Percentiles rank a stretch among this genome's conserved stretches.
phyloP scores from a whole-genome alignment of 2,888 invertebrate species.

The Callosobruchus maculatus region DNA sequence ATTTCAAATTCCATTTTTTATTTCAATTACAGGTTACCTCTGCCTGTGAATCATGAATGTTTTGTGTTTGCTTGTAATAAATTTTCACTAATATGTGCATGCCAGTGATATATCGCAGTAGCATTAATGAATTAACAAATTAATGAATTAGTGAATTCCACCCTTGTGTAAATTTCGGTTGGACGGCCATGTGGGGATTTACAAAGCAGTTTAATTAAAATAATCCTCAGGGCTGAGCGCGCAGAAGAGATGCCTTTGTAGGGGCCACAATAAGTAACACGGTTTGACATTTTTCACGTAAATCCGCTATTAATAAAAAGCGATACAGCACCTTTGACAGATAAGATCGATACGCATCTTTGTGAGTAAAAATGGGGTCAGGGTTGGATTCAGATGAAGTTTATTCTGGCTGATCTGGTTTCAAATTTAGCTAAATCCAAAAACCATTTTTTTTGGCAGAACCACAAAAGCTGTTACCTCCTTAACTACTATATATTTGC shows the following conservation, averaged over 20 bases:
- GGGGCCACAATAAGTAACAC: conserved; percentile 1
- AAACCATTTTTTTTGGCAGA: no score
- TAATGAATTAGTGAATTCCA: neutral
- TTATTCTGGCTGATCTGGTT: no score
- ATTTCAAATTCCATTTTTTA: no score
- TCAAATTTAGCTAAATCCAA: no score
- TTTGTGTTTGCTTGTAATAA: no score
- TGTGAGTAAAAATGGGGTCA: neutral
- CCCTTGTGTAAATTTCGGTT: neutral
- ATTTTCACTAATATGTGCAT: no score
- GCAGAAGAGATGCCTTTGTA: neutral
- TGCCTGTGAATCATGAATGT: no score
- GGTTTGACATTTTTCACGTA: conserved; percentile 2
- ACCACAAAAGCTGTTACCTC: no score
- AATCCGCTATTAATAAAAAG: conserved; percentile 2
- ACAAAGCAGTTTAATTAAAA: neutral
- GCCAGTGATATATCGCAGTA: no score
- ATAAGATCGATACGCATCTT: conserved; percentile 1
- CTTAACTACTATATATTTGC: no score
- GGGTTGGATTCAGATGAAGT: neutral
- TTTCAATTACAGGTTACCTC: no score
- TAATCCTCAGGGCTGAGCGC: neutral
- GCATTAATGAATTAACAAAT: no score
- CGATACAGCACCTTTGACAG: conserved; percentile 1
- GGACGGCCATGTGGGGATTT: neutral